Evolutionary conservation across 2,797 vertebrate genomes (phyloP).

Genomic region (Scleropages formosus): DNA sequence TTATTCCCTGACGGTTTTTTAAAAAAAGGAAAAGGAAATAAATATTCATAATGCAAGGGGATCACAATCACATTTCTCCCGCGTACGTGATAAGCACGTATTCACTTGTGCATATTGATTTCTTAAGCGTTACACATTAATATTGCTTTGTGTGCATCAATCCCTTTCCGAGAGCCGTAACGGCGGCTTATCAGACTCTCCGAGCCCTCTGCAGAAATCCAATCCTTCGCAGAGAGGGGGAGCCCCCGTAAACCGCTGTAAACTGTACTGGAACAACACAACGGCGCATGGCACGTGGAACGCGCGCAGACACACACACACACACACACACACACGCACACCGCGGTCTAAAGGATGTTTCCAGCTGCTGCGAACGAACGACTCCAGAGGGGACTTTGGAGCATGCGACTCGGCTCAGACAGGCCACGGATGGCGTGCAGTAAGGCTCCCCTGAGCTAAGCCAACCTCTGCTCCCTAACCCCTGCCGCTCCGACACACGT

Average conservation of each 20-base stretch:
- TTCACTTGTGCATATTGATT: conserved; percentile 26
- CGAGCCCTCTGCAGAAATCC: conserved; percentile 32
- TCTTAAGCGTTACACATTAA: conserved; percentile 28
- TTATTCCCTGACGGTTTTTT: conserved; percentile 15
- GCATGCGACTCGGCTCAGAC: no score
- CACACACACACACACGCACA: neutral
- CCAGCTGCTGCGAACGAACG: neutral
- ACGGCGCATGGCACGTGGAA: conserved; percentile 5
- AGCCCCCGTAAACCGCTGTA: conserved; percentile 15
- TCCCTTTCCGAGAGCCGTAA: conserved; percentile 32
- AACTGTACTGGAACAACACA: neutral
- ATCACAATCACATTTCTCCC: conserved; percentile 28
- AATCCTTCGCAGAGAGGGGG: conserved; percentile 30
- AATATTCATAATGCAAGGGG: conserved; percentile 34
- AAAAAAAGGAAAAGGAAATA: conserved; percentile 18
- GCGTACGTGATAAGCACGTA: conserved; percentile 27
- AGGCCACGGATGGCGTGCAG: no score
- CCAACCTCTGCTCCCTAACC: no score
- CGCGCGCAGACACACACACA: no score
- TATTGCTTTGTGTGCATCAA: conserved; percentile 27
- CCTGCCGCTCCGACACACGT: no score
- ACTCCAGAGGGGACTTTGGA: neutral
- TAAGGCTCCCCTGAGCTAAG: no score
- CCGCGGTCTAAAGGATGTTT: neutral
- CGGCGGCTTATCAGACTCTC: conserved; percentile 40